Conservation (phyloP, 2,797 vertebrate species). For the Momotus momota region DNA sequence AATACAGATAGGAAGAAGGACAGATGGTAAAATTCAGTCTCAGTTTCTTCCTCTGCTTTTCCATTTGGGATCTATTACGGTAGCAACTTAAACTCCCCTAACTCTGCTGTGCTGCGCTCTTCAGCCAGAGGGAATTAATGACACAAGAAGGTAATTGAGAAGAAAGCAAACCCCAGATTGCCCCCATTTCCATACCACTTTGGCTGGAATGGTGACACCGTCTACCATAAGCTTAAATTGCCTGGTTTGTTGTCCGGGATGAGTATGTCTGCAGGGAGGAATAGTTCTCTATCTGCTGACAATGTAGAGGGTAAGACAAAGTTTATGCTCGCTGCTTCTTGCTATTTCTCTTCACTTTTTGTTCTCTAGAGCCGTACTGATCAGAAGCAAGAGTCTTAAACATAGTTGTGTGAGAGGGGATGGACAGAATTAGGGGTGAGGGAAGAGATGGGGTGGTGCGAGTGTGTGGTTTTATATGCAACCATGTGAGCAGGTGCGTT, state of each 20-base stretch:
- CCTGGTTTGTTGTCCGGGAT: neutral
- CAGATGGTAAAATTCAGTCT: neutral
- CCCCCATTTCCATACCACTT: neutral
- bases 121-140: neutral
- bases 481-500: neutral
- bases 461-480: neutral
- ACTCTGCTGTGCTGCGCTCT: neutral
- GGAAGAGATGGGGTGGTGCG: neutral
- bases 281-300: neutral
- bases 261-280: neutral
- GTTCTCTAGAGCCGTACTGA: neutral
- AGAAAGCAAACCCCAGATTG: neutral
- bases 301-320: rapidly evolving
- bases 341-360: rapidly evolving
- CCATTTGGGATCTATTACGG: neutral
- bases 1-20: neutral
- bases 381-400: neutral
- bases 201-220: slow-evolving; percentile 19
- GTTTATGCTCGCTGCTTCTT: neutral
- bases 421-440: neutral
- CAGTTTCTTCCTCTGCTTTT: neutral
- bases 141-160: neutral
- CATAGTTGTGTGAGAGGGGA: rapidly evolving
- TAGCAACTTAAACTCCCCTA: neutral
- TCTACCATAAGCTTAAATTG: neutral